Evolutionary conservation across 2,113 vertebrate genomes (phyloP).

Genomic region (Illadopsis cleaveri): DNA sequence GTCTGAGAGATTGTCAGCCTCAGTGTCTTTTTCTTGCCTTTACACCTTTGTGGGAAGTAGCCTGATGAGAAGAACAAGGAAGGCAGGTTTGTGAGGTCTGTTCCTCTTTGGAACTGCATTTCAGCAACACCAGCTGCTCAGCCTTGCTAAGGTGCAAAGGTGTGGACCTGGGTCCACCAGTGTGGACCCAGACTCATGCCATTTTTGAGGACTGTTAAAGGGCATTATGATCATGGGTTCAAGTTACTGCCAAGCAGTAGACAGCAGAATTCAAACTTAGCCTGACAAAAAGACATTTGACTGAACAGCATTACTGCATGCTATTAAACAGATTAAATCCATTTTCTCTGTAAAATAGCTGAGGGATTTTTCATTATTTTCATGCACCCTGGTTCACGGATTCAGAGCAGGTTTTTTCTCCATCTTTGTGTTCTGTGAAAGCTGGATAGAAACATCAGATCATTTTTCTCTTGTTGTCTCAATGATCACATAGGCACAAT

Average conservation of each 20-base stretch:
- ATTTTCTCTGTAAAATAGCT: neutral
- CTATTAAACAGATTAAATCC: neutral
- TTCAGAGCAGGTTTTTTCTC: neutral
- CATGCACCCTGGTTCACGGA: neutral
- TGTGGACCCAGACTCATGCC: neutral
- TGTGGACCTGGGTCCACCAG: neutral
- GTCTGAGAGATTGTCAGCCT: fast-evolving
- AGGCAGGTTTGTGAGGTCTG: neutral
- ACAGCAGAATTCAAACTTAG: neutral
- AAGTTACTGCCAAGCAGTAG: neutral
- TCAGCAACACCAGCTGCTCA: neutral
- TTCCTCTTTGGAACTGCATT: neutral
- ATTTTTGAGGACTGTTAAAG: neutral
- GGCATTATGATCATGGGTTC: neutral
- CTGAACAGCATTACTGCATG: neutral
- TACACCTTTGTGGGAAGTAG: neutral
- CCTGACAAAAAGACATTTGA: neutral
- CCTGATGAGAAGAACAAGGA: neutral
- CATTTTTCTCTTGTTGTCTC: neutral
- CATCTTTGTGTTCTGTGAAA: neutral
- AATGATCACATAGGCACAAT: neutral
- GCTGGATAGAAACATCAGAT: neutral
- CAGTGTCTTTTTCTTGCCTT: neutral
- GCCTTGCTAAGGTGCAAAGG: neutral
- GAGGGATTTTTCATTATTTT: neutral